Evolutionary conservation across 2,888 invertebrate species (phyloP).

Genomic region (Eupithecia inturbata): DNA sequence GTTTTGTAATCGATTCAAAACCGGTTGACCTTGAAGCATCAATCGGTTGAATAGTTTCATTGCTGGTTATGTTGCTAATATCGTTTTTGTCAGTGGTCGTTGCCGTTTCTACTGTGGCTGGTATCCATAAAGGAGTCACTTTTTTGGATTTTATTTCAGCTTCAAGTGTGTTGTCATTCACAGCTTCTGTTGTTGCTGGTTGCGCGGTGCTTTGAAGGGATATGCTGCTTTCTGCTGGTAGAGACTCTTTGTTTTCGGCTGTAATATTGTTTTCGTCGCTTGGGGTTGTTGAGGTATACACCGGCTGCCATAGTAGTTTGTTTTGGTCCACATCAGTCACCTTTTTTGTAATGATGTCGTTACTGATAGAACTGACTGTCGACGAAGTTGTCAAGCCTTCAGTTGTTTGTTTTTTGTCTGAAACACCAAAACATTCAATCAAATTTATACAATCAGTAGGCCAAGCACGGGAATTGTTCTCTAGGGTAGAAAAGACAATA

Average conservation of each 20-base stretch:
- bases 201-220: slow-evolving; percentile 64
- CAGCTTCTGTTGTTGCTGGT: slow-evolving; percentile 53
- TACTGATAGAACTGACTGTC: slow-evolving; percentile 56
- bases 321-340: slow-evolving; percentile 66
- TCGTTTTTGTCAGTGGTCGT: slow-evolving; percentile 54
- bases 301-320: slow-evolving; percentile 63
- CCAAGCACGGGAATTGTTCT: too few relatives aligned
- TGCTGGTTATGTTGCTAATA: slow-evolving; percentile 54
- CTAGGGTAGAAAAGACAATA: too few relatives aligned
- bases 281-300: slow-evolving; percentile 50
- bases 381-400: slow-evolving; percentile 53
- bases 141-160: slow-evolving; percentile 48
- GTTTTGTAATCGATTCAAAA: slow-evolving; percentile 81
- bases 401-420: slow-evolving; percentile 67
- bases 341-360: slow-evolving; percentile 66
- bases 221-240: slow-evolving; percentile 70
- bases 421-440: slow-evolving; percentile 44
- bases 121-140: slow-evolving; percentile 61
- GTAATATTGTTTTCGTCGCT: slow-evolving; percentile 47
- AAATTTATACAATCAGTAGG: too few relatives aligned
- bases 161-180: slow-evolving; percentile 48
- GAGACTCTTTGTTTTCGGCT: slow-evolving; percentile 63
- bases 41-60: slow-evolving; percentile 64
- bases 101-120: slow-evolving; percentile 55
- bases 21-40: slow-evolving; percentile 68